Base-by-base conservation (phyloP, 2,797 vertebrate genomes). In the Spondyliosoma cantharus region DNA sequence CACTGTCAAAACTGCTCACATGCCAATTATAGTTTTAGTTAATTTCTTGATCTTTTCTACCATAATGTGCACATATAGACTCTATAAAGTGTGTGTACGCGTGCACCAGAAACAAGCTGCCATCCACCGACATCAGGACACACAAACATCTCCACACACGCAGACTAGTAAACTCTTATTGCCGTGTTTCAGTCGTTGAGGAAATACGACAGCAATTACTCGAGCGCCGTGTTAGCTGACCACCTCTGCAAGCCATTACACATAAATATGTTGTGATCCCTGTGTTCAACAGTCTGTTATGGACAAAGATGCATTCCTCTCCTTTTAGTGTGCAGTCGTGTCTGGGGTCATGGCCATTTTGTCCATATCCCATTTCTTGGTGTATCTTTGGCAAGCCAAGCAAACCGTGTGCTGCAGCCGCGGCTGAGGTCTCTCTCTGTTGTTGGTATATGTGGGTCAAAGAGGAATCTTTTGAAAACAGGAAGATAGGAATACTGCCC, bases 391-490 rank as follows among this genome's bases (percentile, higher is more conserved):
- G 89, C 85, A 81, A 87, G 85, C 79, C 84, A 76, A 85, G 89
- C 71, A 90, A 91, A 86, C 86, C 13, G 56, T 75, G 75, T 52
- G 69, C 69, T 71, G 83, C 48, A 67, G 86, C 88, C 83, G 68
- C 78, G 87, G 80, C 87, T 87, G 82, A 89, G 92, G 91, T 91
- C 92, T 90, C 90, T 90, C 91, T 92, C 82, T 92, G 91, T 90
- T 93, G 88, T 92, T 80, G 92, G 88, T 94, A 87, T 92, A 91
- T 90, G 87, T 81, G 90, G 95, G 95, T 96, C 95, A 96, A 93
- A 95, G 94, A 92, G 93, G 94, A 95, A 87, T 92, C 93, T 92
- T 95, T 93, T 95, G 91, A 95, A 95, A 94, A 92, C 92, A 87
- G 86, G 77, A 86, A 88, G 91, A 94, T 93, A 92, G 90, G 93